phyloP scores from a whole-genome alignment of 2,888 invertebrate genomes.

The Sthenelais limicola region DNA sequence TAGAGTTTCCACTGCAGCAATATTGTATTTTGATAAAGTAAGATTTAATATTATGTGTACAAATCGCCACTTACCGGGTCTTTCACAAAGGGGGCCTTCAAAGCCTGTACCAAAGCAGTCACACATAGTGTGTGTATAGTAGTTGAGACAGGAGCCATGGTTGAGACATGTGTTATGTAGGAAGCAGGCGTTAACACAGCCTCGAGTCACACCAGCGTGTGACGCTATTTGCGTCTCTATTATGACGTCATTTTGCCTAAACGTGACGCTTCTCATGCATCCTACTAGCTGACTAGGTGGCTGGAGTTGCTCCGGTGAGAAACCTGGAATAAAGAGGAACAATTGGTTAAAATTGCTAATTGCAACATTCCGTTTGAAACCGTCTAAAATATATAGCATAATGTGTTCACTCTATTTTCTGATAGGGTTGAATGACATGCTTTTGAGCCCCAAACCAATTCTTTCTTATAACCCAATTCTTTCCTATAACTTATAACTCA shows the following conservation, averaged over 20 bases:
- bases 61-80: constrained; percentile 80
- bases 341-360: too few species aligned
- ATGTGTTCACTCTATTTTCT: too few species aligned
- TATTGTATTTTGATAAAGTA: too few species aligned
- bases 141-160: constrained; percentile 91
- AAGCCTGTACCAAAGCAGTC: constrained; percentile 94
- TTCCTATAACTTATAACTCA: too few species aligned
- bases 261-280: constrained; percentile 18
- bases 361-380: too few species aligned
- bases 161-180: constrained; percentile 87
- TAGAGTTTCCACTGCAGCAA: too few species aligned
- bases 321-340: too few species aligned
- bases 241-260: constrained; percentile 7
- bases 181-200: constrained; percentile 82
- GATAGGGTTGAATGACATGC: too few species aligned
- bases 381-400: too few species aligned
- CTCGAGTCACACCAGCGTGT: constrained; percentile 65
- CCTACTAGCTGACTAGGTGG: constrained; percentile 38
- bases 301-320: constrained; percentile 28
- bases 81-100: constrained; percentile 93
- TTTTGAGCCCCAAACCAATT: too few species aligned
- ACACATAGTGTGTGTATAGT: constrained; percentile 90
- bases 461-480: too few species aligned
- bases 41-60: too few species aligned
- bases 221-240: constrained; percentile 6